Evolutionary conservation across 2,888 invertebrate species (phyloP).

Genomic region (Nymphalis urticae): DNA sequence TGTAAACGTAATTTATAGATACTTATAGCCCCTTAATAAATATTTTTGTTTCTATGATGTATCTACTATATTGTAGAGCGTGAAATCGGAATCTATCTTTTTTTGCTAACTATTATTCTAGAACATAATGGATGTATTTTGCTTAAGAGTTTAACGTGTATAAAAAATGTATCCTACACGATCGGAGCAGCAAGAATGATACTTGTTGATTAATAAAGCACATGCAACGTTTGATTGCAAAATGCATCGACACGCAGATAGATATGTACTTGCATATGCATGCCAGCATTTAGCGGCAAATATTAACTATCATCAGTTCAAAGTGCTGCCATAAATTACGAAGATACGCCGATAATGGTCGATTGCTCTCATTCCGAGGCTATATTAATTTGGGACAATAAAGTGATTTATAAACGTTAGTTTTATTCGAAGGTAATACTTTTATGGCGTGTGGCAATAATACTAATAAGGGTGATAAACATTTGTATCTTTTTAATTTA

Average conservation of each 20-base stretch:
- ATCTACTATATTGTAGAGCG: too few relatives aligned
- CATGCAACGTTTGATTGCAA: constrained; percentile 1
- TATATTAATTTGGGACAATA: constrained; percentile 38
- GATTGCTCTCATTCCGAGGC: constrained; percentile 36
- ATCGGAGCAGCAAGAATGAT: background rate
- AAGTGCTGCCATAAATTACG: constrained; percentile 40
- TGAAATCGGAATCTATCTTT: too few relatives aligned
- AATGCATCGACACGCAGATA: constrained; percentile 13
- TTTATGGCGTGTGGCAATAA: background rate
- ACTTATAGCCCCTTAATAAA: too few relatives aligned
- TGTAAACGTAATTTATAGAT: too few relatives aligned
- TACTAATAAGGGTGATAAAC: background rate
- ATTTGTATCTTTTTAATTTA: too few relatives aligned
- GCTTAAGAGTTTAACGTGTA: background rate
- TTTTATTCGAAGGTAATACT: background rate
- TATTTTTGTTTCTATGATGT: too few relatives aligned
- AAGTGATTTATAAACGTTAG: constrained; percentile 16
- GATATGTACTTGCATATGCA: constrained; percentile 19
- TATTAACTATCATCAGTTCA: constrained; percentile 37
- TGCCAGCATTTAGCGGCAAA: constrained; percentile 22
- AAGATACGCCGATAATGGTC: constrained; percentile 31
- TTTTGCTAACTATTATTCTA: too few relatives aligned
- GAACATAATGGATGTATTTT: background rate
- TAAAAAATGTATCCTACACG: background rate
- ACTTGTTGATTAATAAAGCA: constrained; percentile 5